Conservation (phyloP, 2,113 vertebrate species). For the Bucco capensis region DNA sequence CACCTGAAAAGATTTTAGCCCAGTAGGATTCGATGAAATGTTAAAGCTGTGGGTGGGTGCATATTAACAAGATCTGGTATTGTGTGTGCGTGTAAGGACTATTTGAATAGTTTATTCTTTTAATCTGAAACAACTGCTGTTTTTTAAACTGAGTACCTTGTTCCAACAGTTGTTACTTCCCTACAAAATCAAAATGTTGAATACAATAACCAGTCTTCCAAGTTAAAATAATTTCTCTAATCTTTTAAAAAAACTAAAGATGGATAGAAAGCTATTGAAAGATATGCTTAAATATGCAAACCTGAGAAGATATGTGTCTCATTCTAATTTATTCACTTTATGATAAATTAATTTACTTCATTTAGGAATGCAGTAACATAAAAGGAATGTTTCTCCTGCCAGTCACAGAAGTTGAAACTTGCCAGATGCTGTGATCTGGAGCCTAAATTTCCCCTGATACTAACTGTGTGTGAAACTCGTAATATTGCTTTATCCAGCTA, state of each 20-base stretch:
- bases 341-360: constrained; percentile 67
- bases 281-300: constrained; percentile 19
- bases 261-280: background rate
- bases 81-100: background rate
- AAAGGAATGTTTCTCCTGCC: constrained; percentile 81
- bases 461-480: constrained; percentile 82
- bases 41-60: constrained; percentile 43
- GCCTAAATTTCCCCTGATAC: constrained; percentile 79
- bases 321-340: constrained; percentile 58
- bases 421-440: constrained; percentile 89
- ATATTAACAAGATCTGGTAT: background rate
- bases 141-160: constrained; percentile 30
- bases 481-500: constrained; percentile 71
- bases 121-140: constrained; percentile 23
- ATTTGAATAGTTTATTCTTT: constrained; percentile 45
- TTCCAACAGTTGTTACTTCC: constrained; percentile 6
- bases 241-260: background rate
- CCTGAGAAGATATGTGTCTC: constrained; percentile 54
- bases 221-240: background rate
- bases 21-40: constrained; percentile 28
- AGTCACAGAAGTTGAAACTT: constrained; percentile 83
- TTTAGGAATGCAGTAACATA: constrained; percentile 78
- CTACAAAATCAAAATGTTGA: constrained; percentile 35
- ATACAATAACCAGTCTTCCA: background rate
- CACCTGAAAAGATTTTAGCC: constrained; percentile 59